These are phyloP conservation scores for Numenius phaeopus DNA, from an alignment of 2,797 vertebrate species.

Conservation along the genomic window DNA sequence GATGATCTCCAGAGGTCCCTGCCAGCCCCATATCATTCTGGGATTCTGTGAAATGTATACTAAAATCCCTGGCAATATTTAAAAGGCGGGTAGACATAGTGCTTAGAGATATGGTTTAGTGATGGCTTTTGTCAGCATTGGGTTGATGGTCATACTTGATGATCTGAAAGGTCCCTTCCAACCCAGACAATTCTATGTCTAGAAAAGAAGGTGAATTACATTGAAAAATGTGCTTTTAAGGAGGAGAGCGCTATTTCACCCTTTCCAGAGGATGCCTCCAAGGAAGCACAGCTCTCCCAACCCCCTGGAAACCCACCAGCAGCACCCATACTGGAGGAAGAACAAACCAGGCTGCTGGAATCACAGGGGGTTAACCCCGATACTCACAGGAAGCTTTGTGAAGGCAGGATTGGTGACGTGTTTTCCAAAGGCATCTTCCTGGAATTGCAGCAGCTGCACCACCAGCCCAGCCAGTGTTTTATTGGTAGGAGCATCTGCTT, in stretches of 20 bases:
- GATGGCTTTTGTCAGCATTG: too few relatives aligned
- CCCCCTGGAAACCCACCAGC: fast-evolving
- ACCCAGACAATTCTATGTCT: too few relatives aligned
- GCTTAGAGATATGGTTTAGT: too few relatives aligned
- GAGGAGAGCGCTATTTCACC: neutral
- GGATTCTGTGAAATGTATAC: too few relatives aligned
- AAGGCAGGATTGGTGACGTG: slow-evolving; percentile 97
- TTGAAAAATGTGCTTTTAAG: fast-evolving
- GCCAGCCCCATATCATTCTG: too few relatives aligned
- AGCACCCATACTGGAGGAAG: fast-evolving
- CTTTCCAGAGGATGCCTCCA: neutral
- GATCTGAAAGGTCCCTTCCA: too few relatives aligned
- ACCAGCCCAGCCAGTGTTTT: slow-evolving; percentile 94
- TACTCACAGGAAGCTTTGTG: slow-evolving; percentile 95
- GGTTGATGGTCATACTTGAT: too few relatives aligned
- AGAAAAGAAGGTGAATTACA: neutral
- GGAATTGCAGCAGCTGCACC: slow-evolving; percentile 96
- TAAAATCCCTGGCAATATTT: too few relatives aligned
- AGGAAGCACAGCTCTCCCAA: neutral
- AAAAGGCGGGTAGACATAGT: too few relatives aligned
- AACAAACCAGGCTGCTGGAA: fast-evolving
- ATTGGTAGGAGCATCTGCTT: slow-evolving; percentile 95
- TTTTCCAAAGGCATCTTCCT: slow-evolving; percentile 97
- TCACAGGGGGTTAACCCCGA: fast-evolving
- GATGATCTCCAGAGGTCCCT: too few relatives aligned